Evolutionary conservation across 2,113 vertebrate species (phyloP), one percentile per base, ranked within the genome.

Genomic region (Gallinago undulata): DNA sequence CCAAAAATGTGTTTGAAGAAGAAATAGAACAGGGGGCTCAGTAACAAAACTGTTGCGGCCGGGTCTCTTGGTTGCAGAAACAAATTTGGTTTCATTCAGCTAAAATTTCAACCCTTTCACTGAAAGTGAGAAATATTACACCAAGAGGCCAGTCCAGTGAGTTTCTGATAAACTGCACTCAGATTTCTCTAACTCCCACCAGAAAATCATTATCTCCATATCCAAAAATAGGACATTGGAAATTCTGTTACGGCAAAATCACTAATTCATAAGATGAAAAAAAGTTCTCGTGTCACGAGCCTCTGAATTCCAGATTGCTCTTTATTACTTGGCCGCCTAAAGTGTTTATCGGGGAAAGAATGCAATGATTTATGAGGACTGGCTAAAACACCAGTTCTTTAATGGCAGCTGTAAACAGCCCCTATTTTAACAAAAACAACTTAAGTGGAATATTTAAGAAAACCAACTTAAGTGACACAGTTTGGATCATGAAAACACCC

Each of bases 181-280:
- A 4, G 68, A 48, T 90, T 92, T 80, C 76, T 51, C 55, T 66
- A 16, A 47, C 82, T 95, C 92, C 90, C 93, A 93, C 68, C 90
- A 90, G 79, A 94, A 96, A 92, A 94, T 81, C 88, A 70, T 86
- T 63, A 88, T 78, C 90, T 94, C 35, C 88, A 67, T 18, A 84
- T 33, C 92, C 93, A 64, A 93, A 95, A 94, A 92, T 68, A 96
- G 96, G 78, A 62, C 74, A 66, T 2, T 95, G 93, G 88, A 89
- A 94, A 90, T 78, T 92, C 87, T 95, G 87, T 48, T 86, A 86
- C 0, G 1, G 56, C 90, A 91, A 92, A 93, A 92, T 56, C 96
- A 89, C 88, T 91, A 86, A 92, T 93, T 95, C 88, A 60, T 72
- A 70, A 78, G 35, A 64, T 33, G 56, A 72, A 80, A 84, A 84